Evolutionary conservation across 2,113 vertebrate genomes (phyloP).

Genomic region (Channa maculata): DNA sequence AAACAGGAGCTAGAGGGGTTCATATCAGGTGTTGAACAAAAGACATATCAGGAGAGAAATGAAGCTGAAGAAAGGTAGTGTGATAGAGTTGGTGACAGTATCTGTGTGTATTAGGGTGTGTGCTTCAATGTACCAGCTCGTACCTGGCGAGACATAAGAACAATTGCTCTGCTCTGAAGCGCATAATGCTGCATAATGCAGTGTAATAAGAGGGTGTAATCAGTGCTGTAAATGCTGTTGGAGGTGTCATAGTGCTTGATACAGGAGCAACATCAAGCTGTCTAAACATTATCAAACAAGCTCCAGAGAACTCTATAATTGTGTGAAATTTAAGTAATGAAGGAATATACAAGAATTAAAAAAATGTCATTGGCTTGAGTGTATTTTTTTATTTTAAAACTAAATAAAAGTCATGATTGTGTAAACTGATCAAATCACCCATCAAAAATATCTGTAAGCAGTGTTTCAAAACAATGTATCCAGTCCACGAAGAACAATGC

Average conservation of each 20-base stretch:
- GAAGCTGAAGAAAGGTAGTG: constrained; percentile 37
- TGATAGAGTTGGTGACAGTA: constrained; percentile 39
- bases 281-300: background rate
- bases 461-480: background rate
- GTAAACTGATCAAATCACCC: background rate
- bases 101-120: constrained; percentile 62
- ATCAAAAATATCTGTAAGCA: background rate
- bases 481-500: too few relatives aligned
- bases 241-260: constrained; percentile 5
- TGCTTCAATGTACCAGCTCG: constrained; percentile 49
- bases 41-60: constrained; percentile 52
- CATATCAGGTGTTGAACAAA: constrained; percentile 62
- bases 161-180: constrained; percentile 57
- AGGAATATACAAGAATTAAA: too few relatives aligned
- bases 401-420: background rate
- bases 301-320: background rate
- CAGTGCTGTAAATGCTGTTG: constrained; percentile 39
- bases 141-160: constrained; percentile 60
- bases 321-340: background rate
- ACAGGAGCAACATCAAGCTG: background rate
- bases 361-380: too few relatives aligned
- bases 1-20: constrained; percentile 59
- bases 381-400: background rate
- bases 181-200: constrained; percentile 59
- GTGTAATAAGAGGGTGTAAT: constrained; percentile 64